Evolutionary conservation across 2,888 invertebrate species (phyloP).

Genomic region (Macrosoma leucophasiata): DNA sequence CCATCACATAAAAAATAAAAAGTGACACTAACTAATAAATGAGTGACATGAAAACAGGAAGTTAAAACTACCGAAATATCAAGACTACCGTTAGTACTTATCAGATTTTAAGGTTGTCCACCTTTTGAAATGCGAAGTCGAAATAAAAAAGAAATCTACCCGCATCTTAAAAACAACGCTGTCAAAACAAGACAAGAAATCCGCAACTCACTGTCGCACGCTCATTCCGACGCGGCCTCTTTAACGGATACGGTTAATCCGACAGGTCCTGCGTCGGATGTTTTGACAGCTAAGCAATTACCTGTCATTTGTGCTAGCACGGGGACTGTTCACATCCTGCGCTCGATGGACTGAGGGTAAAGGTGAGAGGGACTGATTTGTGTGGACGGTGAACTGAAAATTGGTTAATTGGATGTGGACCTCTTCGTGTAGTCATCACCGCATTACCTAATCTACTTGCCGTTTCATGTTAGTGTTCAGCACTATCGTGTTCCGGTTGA

Average conservation of each 20-base stretch:
- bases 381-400: too few relatives aligned
- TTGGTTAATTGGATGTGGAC: too few relatives aligned
- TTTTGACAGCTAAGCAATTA: constrained; percentile 70
- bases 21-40: too few relatives aligned
- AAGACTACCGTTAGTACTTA: too few relatives aligned
- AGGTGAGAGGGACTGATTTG: constrained; percentile 1
- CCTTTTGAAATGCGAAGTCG: neutral
- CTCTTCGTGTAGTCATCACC: too few relatives aligned
- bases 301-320: constrained; percentile 45
- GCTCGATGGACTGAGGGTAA: constrained; percentile 18
- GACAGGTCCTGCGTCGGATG: constrained; percentile 54
- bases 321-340: constrained; percentile 52
- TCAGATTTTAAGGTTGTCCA: too few relatives aligned
- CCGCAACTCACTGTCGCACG: constrained; percentile 32
- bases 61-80: too few relatives aligned
- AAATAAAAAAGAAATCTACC: neutral
- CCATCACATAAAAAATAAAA: too few relatives aligned
- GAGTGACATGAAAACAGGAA: too few relatives aligned
- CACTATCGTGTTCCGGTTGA: too few relatives aligned
- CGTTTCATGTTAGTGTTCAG: too few relatives aligned
- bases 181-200: constrained; percentile 20
- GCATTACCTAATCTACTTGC: too few relatives aligned
- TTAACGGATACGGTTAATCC: constrained; percentile 65
- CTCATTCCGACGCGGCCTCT: constrained; percentile 36
- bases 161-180: neutral